phyloP scores from a whole-genome alignment of 2,113 vertebrate genomes.

The Gambusia affinis region DNA sequence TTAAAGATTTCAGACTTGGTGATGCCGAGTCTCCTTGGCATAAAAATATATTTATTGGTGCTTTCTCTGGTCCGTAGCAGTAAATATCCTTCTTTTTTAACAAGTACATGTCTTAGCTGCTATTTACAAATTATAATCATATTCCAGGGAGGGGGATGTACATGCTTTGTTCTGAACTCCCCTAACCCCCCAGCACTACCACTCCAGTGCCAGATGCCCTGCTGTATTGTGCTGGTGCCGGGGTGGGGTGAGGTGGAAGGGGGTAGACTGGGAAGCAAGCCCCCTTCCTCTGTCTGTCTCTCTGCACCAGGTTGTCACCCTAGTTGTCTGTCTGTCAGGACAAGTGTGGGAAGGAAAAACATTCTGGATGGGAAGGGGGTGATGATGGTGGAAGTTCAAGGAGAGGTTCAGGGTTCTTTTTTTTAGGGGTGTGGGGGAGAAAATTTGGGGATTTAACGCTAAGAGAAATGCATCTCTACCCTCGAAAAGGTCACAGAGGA shows the following conservation, averaged over 20 bases:
- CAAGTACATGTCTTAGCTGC: constrained; percentile 40
- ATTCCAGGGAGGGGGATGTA: constrained; percentile 66
- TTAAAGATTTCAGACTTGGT: background rate
- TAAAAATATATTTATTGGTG: background rate
- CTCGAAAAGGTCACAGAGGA: constrained; percentile 68
- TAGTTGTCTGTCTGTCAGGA: constrained; percentile 65
- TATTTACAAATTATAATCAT: constrained; percentile 75
- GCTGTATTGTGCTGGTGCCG: constrained; percentile 72
- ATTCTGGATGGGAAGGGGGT: constrained; percentile 6
- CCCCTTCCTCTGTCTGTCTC: constrained; percentile 36
- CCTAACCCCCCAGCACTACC: constrained; percentile 34
- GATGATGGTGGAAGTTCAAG: constrained; percentile 43
- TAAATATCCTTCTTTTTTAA: constrained; percentile 9
- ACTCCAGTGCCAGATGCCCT: constrained; percentile 74
- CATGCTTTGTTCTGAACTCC: constrained; percentile 68
- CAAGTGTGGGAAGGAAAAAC: constrained; percentile 66
- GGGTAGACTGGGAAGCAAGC: constrained; percentile 49
- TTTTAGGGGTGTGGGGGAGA: background rate
- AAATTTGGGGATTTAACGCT: constrained; percentile 6
- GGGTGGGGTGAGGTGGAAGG: constrained; percentile 7
- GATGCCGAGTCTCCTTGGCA: background rate
- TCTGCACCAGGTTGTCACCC: constrained; percentile 68
- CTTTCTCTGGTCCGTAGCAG: background rate
- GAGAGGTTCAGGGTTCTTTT: constrained; percentile 26
- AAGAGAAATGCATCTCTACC: constrained; percentile 53